Conservation (phyloP, 1,140 invertebrate species). For the Stegodyphus dumicola region DNA sequence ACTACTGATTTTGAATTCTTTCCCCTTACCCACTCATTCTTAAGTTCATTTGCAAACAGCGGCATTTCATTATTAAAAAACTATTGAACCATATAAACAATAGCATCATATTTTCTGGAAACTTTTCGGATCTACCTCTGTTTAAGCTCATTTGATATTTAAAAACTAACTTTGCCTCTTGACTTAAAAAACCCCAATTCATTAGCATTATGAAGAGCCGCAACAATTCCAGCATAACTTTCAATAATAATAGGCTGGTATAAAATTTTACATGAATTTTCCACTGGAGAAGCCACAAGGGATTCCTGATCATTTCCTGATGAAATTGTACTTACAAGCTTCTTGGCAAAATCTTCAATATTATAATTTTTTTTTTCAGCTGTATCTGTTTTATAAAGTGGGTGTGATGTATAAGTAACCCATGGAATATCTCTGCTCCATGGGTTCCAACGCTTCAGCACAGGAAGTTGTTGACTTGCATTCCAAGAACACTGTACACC, state of each 20-base stretch:
- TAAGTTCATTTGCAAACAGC: too few relatives aligned
- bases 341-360: slow-evolving; percentile 63
- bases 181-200: slow-evolving; percentile 87
- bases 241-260: slow-evolving; percentile 81
- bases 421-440: slow-evolving; percentile 83
- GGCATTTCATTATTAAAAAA: too few relatives aligned
- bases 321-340: slow-evolving; percentile 65
- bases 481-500: slow-evolving; percentile 84
- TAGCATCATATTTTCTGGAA: slow-evolving; percentile 15
- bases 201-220: slow-evolving; percentile 85
- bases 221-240: slow-evolving; percentile 81
- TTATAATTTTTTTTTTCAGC: slow-evolving; percentile 66
- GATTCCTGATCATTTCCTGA: slow-evolving; percentile 71
- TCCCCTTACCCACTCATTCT: too few relatives aligned
- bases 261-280: slow-evolving; percentile 69
- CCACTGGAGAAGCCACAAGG: slow-evolving; percentile 69
- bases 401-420: slow-evolving; percentile 83
- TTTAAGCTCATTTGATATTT: slow-evolving; percentile 65
- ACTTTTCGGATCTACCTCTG: slow-evolving; percentile 19
- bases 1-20: too few relatives aligned
- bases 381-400: slow-evolving; percentile 81
- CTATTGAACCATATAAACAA: neutral
- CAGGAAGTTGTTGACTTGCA: slow-evolving; percentile 75
- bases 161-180: slow-evolving; percentile 86
- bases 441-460: slow-evolving; percentile 86